These are phyloP conservation scores for Propithecus coquereli DNA, from an alignment of 2,113 vertebrate genomes.

Conservation along the genomic window DNA sequence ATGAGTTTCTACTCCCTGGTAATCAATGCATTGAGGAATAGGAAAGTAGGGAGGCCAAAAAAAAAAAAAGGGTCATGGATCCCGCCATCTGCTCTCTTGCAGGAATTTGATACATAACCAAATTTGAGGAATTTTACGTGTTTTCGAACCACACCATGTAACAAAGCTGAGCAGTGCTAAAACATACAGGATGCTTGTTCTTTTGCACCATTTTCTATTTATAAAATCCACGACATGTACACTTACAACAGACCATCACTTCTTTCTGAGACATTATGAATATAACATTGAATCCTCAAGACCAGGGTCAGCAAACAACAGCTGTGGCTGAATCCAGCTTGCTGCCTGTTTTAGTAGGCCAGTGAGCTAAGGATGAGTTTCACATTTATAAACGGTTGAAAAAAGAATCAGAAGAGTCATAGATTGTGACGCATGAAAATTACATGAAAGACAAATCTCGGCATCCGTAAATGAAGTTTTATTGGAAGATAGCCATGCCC, in stretches of 20 bases:
- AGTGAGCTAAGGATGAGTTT: background rate
- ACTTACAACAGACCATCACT: background rate
- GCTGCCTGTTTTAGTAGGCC: fast-evolving
- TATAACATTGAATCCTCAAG: background rate
- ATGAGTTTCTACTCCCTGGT: conserved; percentile 43
- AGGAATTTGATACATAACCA: conserved; percentile 23
- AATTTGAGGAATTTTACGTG: conserved; percentile 45
- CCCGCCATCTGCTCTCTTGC: background rate
- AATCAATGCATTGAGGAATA: background rate
- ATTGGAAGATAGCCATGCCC: background rate
- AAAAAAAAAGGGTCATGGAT: background rate
- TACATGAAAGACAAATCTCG: background rate
- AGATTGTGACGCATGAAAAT: background rate
- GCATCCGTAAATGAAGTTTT: background rate
- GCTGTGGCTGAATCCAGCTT: background rate
- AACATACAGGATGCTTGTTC: too few species aligned
- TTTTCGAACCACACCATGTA: background rate
- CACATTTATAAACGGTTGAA: background rate
- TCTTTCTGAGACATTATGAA: background rate
- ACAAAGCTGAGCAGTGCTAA: background rate
- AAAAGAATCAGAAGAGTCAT: background rate
- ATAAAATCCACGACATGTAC: background rate
- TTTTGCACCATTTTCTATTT: background rate
- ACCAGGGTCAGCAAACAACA: background rate
- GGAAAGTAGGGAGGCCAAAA: background rate